Evolutionary conservation across 2,888 invertebrate genomes (phyloP).

Genomic region (Trissolcus brochymenae): DNA sequence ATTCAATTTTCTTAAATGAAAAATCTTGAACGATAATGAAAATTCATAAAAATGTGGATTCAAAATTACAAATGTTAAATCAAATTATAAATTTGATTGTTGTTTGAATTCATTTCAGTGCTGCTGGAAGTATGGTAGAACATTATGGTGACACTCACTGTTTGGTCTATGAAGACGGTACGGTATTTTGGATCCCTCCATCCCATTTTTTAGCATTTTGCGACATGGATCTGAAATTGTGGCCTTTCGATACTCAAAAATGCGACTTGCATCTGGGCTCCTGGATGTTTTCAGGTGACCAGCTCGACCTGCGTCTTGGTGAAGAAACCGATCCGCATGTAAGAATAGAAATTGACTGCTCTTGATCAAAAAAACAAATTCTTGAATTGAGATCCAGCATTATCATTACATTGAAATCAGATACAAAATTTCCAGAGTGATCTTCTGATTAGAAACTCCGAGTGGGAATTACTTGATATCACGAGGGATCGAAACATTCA

Average conservation of each 20-base stretch:
- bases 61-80: too few relatives aligned
- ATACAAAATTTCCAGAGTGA: constrained; percentile 46
- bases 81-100: too few relatives aligned
- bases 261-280: constrained; percentile 85
- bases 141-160: constrained; percentile 80
- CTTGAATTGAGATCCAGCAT: neutral
- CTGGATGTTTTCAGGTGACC: constrained; percentile 82
- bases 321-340: constrained; percentile 21
- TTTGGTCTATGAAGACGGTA: constrained; percentile 77
- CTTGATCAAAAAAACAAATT: neutral
- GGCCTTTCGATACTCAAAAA: constrained; percentile 86
- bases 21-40: too few relatives aligned
- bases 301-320: constrained; percentile 77
- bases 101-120: constrained; percentile 76
- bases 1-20: too few relatives aligned
- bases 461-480: constrained; percentile 78
- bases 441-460: constrained; percentile 69
- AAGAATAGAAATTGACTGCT: neutral
- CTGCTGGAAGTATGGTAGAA: constrained; percentile 80
- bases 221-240: constrained; percentile 81
- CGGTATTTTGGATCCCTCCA: constrained; percentile 82
- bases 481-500: constrained; percentile 72
- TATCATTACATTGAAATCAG: constrained; percentile 8
- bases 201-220: constrained; percentile 82
- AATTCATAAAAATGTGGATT: too few relatives aligned